Percentiles rank a stretch among this genome's conserved stretches.
Evolutionary conservation across 2,113 vertebrate species (phyloP).

Genomic region (Peucedramus taeniatus): DNA sequence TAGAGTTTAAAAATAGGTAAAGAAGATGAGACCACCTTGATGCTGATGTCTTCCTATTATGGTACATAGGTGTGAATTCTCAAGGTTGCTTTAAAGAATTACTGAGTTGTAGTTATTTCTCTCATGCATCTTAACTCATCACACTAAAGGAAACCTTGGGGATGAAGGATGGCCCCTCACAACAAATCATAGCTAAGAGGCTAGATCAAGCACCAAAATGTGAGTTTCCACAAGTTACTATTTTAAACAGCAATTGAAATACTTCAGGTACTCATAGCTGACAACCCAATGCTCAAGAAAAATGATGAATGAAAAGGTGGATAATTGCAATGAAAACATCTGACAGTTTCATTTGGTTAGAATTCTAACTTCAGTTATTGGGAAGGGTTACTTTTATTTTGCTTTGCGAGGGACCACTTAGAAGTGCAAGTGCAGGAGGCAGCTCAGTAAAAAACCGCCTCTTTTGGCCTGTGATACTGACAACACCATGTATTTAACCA

Average conservation of each 20-base stretch:
- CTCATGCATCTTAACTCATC: neutral
- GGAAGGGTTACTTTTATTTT: neutral
- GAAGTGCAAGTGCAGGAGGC: neutral
- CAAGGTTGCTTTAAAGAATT: neutral
- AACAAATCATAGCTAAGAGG: neutral
- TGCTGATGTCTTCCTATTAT: fast-evolving
- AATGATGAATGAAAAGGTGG: neutral
- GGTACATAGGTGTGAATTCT: neutral
- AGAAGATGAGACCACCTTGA: neutral
- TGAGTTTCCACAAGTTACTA: neutral
- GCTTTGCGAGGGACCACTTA: neutral
- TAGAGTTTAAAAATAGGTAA: neutral
- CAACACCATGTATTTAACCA: neutral
- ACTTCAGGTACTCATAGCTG: neutral
- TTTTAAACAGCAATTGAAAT: neutral
- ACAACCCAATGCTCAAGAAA: neutral
- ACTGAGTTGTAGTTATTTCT: neutral
- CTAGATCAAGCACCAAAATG: neutral
- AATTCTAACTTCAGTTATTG: neutral
- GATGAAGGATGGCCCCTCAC: neutral
- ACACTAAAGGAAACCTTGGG: neutral
- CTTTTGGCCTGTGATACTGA: neutral
- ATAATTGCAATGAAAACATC: neutral
- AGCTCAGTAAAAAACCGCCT: neutral
- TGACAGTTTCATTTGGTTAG: neutral